Conservation (phyloP, 2,888 invertebrate genomes). For the Elaeidobius kamerunicus region DNA sequence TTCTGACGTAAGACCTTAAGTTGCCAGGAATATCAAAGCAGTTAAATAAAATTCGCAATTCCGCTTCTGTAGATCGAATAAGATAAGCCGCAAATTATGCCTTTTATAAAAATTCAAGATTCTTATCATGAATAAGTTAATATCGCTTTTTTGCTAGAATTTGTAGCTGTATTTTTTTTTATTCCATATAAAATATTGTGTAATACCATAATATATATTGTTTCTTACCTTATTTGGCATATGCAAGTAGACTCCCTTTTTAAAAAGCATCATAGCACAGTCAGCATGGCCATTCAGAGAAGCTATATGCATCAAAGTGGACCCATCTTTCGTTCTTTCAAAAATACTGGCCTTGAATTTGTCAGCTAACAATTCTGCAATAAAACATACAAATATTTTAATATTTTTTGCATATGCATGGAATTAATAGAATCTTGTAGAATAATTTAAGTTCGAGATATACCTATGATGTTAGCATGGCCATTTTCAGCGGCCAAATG, state of each 20-base stretch:
- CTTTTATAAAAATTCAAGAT: no score
- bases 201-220: not conserved
- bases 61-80: no score
- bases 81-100: no score
- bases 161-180: not conserved
- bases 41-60: no score
- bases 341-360: slow-evolving; percentile 97
- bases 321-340: slow-evolving; percentile 96
- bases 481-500: slow-evolving; percentile 88
- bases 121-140: not conserved
- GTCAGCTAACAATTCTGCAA: slow-evolving; percentile 82
- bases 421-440: not conserved
- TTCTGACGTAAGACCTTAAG: no score
- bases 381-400: not conserved
- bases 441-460: no score
- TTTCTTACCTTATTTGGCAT: slow-evolving; percentile 92
- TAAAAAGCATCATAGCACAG: slow-evolving; percentile 97
- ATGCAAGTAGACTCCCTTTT: slow-evolving; percentile 96
- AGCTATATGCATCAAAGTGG: slow-evolving; percentile 98
- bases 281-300: slow-evolving; percentile 96
- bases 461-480: slow-evolving; percentile 83
- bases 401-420: not conserved
- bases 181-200: not conserved
- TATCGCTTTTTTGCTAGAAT: not conserved
- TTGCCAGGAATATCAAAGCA: no score